Evolutionary conservation across 2,113 vertebrate species (phyloP), one percentile per base, ranked within the genome.

Genomic region (Proteles cristata): DNA sequence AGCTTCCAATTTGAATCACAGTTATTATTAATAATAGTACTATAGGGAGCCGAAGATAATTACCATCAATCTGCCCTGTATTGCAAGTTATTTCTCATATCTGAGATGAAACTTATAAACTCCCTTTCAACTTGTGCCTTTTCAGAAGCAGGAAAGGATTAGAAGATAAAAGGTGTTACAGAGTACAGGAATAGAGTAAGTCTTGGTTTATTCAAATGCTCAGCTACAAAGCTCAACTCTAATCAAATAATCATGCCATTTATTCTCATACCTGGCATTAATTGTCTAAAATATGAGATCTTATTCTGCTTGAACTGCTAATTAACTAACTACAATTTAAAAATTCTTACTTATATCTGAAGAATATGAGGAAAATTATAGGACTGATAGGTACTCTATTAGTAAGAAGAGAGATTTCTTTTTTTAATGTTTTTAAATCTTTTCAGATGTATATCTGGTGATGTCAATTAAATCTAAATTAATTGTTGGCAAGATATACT

Each of bases 11-110:
- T 88, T 88, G 43, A 48, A 76, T 88, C 55, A 43, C 19, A 0
- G 3, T 92, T 97, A 80, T 90, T 25, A 93, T 76, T 94, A 87
- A 53, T 94, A 82, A 91, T 71, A 93, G 58, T 85, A 39, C 69
- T 58, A 81, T 43, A 82, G 17, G 4, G n/a, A 53, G 65, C 21
- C 93, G 50, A 4, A 82, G 10, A 81, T 90, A 88, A 93, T 94
- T 84, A 84, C 8, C 43, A 94, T 93, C 84, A 79, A 25, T 71
- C 26, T 94, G 8, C 1, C 2, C 21, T 81, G 11, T 39, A 76
- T n/a, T 92, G 9, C 25, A 81, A 93, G 43, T 68, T 83, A 74
- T 83, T 80, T 83, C 63, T 88, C 79, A 2, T 55, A 83, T 95
- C 39, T 93, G 63, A 93, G 16, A 80, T 80, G 28, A 4, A 94